Evolutionary conservation across 2,113 vertebrate genomes (phyloP), one percentile per base, ranked within the genome.

Genomic region (Microcebus jonahi): DNA sequence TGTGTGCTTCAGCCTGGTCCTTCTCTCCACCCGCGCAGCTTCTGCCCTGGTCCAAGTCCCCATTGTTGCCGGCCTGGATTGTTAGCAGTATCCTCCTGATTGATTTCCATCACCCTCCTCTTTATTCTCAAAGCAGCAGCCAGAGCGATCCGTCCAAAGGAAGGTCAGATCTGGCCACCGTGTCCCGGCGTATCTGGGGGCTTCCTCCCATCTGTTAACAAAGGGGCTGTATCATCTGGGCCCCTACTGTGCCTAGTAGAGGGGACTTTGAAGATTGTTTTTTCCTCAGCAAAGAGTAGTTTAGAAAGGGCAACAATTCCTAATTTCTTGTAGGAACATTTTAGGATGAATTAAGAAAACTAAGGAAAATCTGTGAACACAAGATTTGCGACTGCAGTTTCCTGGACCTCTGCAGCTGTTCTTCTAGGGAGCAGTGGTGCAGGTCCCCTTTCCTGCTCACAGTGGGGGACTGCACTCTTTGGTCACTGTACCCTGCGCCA

Each of bases 281-380:
- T 63, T 81, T 36, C 48, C 79, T 70, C n/a, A 53, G 42, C 53
- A 53, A 63, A 87, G 48, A 77, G 45, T 82, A 34, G 3, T 42
- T 70, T 79, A 88, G 25, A 23, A 83, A 91, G 34, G 59, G 23
- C 70, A 80, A 25, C 27, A 53, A 67, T 84, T 27, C 70, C 77
- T 85, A 76, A 45, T 76, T 71, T 77, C 31, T 68, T 81, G 14
- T 29, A 42, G 34, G 21, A 63, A 67, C 73, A 42, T 31, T 68
- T 80, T 73, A 70, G 53, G 31, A n/a, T 82, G 91, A 85, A 85
- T 86, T 63, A 59, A 75, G 39, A 91, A 88, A 85, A 70, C 50
- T 18, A 31, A 39, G 83, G 83, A 65, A 71, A 53, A 27, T 61
- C 61, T 92, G 48, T 67, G 29, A 89, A 15, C 42, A 6, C 9